Conservation (phyloP, 2,113 vertebrate species). For the Pseudorectes ferrugineus region DNA sequence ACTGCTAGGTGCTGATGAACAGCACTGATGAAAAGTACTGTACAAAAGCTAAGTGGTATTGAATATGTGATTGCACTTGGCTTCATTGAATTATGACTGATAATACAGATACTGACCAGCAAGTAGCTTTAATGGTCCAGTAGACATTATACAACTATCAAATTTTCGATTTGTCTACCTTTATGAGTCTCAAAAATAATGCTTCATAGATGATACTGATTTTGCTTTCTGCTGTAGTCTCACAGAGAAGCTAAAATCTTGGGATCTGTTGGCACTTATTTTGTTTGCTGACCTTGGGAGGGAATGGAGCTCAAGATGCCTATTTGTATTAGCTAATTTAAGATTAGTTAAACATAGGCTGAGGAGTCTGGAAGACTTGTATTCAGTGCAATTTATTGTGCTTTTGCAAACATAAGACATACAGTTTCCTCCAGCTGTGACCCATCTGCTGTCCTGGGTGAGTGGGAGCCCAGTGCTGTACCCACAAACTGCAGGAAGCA, state of each 20-base stretch:
- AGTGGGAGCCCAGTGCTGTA: background rate
- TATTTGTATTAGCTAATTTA: background rate
- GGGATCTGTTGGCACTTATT: background rate
- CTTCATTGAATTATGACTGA: background rate
- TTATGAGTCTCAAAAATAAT: background rate
- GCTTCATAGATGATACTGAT: background rate
- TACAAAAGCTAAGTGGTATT: background rate
- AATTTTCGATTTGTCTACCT: background rate
- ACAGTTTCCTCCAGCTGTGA: background rate
- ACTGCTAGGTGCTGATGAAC: conserved; percentile 29
- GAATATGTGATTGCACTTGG: background rate
- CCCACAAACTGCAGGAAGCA: background rate
- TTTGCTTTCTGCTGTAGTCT: background rate
- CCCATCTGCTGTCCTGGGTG: background rate
- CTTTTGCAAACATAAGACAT: background rate
- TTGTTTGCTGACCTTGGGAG: background rate
- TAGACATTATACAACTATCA: background rate
- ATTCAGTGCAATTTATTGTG: background rate
- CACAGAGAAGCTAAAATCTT: background rate
- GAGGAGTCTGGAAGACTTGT: background rate
- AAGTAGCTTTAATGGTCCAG: background rate
- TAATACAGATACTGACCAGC: background rate
- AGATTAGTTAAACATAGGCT: background rate
- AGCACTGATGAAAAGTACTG: background rate
- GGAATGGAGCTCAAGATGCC: background rate